Base-by-base conservation (phyloP, 2,888 invertebrate genomes). In the Nebria brevicollis region DNA sequence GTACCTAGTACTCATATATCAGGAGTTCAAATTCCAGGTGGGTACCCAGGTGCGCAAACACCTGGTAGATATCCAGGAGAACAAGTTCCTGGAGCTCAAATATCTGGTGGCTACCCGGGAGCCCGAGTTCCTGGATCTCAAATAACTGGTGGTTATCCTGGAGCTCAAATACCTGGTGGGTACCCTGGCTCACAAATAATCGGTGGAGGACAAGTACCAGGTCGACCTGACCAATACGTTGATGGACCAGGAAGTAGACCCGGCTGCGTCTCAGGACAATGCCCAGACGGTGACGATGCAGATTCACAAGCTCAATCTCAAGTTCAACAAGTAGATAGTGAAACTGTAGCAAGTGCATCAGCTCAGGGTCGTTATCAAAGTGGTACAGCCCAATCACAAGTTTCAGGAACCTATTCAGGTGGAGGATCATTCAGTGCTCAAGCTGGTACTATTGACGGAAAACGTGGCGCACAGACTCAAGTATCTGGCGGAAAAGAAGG, bases 351-450 rank as follows among this genome's bases (percentile, higher is more conserved):
- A 0, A 92, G 92, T 83, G 96, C 96, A 2, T 92, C 93, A 78
- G 94, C 96, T 13, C 94, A 94, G 88, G 96, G 96, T 13, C 93
- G 92, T 84, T 94, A 93, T 85, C 92, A 92, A 42, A 93, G 94
- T 82, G 95, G 95, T 10, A 93, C 93, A 2, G 94, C 96, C 0
- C 95, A 96, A 88, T 95, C 96, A 0, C 94, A 95, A 89, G 95
- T 96, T 0, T 94, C 94, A 77, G 96, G 96, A 41, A 93, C 94
- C 0, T 96, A 96, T 86, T 92, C 93, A 0, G 94, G 95, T 1
- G 91, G 93, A 26, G 96, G 96, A 13, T 93, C 95, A 0, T 96
- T 96, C 87, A 94, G 95, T 83, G 96, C 96, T 8, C 95, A 94
- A 87, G 95, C 96, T 6, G 94, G 95, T 88, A 94, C 95, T 13